Conservation (phyloP, 2,888 invertebrate genomes). For the Corythucha ciliata region DNA sequence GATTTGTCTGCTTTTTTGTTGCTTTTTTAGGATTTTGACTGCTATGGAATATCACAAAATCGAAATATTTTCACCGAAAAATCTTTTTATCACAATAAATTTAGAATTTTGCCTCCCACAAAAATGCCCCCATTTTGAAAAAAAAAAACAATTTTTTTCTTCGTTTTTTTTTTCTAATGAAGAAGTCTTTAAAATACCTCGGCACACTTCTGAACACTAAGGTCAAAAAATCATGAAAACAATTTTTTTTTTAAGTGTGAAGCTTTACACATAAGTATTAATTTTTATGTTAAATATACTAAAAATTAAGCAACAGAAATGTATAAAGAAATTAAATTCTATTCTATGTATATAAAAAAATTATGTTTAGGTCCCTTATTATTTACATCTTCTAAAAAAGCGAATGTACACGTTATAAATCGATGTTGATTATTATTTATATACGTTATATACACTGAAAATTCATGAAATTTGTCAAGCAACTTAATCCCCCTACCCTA, state of each 20-base stretch:
- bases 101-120: conserved; percentile 25
- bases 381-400: conserved; percentile 27
- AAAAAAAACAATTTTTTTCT: conserved; percentile 16
- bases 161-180: conserved; percentile 15
- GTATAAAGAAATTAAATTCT: neutral
- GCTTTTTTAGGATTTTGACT: neutral
- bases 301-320: conserved; percentile 1
- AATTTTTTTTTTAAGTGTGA: conserved; percentile 20
- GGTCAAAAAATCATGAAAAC: neutral
- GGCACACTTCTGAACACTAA: conserved; percentile 13
- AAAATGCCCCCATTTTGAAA: conserved; percentile 18
- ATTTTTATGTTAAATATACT: conserved; percentile 6
- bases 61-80: conserved; percentile 22
- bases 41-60: conserved; percentile 21
- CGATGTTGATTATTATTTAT: conserved; percentile 24
- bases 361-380: conserved; percentile 30
- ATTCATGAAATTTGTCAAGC: conserved; percentile 11
- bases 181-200: conserved; percentile 20
- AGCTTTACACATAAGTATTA: conserved; percentile 12
- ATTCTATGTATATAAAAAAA: conserved; percentile 22
- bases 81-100: conserved; percentile 24
- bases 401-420: conserved; percentile 23
- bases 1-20: conserved; percentile 7
- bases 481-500: no score
- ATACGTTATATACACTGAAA: conserved; percentile 6